Conservation (phyloP, 2,888 invertebrate genomes). For the Chesias legatella region DNA sequence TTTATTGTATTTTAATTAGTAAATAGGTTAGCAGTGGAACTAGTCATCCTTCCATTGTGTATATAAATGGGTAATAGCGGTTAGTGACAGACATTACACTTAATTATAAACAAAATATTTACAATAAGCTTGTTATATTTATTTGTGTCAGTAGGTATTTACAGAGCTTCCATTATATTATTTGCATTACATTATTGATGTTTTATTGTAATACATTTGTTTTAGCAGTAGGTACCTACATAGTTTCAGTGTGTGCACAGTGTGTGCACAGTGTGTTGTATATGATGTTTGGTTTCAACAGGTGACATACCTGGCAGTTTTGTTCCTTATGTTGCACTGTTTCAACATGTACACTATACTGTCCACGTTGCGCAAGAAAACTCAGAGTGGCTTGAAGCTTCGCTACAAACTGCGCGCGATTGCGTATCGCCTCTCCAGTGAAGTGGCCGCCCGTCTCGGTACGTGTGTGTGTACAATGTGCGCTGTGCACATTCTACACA, state of each 20-base stretch:
- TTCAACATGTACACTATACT: conserved; percentile 94
- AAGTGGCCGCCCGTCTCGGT: conserved; percentile 68
- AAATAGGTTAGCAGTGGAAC: conserved; percentile 28
- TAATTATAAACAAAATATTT: conserved; percentile 30
- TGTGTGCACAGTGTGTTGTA: conserved; percentile 44
- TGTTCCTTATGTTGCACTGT: conserved; percentile 92
- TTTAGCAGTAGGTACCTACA: too few species aligned
- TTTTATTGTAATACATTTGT: conserved; percentile 49
- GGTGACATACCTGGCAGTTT: conserved; percentile 89
- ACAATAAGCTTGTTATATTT: conserved; percentile 38
- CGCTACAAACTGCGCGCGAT: conserved; percentile 81
- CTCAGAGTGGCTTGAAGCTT: conserved; percentile 78
- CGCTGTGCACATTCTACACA: too few species aligned
- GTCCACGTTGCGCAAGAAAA: conserved; percentile 93
- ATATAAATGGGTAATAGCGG: conserved; percentile 13
- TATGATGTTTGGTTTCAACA: conserved; percentile 66
- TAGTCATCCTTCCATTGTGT: conserved; percentile 31
- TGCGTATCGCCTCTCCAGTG: conserved; percentile 70
- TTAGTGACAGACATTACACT: conserved; percentile 9
- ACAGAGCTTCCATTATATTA: conserved; percentile 42
- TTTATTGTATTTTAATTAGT: conserved; percentile 15
- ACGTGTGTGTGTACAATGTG: too few species aligned
- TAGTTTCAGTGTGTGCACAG: too few species aligned
- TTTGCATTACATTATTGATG: conserved; percentile 54
- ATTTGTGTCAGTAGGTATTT: conserved; percentile 21